Evolutionary conservation across 2,888 invertebrate genomes (phyloP).

Genomic region (Ellobium chinense): DNA sequence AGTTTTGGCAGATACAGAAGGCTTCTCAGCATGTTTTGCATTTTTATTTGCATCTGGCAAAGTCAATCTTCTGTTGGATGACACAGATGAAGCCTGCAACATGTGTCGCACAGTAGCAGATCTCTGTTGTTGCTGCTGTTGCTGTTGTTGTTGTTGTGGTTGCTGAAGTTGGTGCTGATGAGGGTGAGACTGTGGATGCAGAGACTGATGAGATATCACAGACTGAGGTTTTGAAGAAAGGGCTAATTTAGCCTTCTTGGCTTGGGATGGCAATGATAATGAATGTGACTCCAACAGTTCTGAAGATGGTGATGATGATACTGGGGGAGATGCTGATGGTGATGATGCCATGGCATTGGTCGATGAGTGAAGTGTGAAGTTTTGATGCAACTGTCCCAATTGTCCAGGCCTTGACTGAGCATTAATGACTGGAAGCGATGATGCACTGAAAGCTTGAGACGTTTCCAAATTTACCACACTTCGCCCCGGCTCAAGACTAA

Average conservation of each 20-base stretch:
- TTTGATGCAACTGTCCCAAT: slow-evolving; percentile 15
- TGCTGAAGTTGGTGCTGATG: slow-evolving; percentile 22
- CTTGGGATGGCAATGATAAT: slow-evolving; percentile 31
- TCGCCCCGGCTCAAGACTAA: slow-evolving; percentile 1
- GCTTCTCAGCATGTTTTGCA: neutral
- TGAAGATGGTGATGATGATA: slow-evolving; percentile 23
- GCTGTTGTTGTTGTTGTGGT: neutral
- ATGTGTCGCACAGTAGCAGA: slow-evolving; percentile 16
- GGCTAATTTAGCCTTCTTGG: slow-evolving; percentile 37
- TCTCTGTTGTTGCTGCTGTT: slow-evolving; percentile 15
- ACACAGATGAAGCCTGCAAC: neutral
- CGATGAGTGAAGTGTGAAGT: neutral
- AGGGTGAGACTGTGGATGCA: neutral
- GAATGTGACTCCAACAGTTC: neutral
- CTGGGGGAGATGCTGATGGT: neutral
- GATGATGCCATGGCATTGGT: neutral
- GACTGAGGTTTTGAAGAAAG: slow-evolving; percentile 14
- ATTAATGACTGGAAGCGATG: slow-evolving; percentile 14
- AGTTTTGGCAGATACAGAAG: neutral
- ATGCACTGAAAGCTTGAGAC: neutral
- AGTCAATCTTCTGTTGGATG: slow-evolving; percentile 3
- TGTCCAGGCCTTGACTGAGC: slow-evolving; percentile 4
- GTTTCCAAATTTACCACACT: slow-evolving; percentile 6
- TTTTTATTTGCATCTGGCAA: neutral
- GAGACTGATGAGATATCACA: slow-evolving; percentile 18